These are phyloP conservation scores for Scaptomyza hsui DNA, from an alignment of 1,140 invertebrate species.

Conservation along the genomic window DNA sequence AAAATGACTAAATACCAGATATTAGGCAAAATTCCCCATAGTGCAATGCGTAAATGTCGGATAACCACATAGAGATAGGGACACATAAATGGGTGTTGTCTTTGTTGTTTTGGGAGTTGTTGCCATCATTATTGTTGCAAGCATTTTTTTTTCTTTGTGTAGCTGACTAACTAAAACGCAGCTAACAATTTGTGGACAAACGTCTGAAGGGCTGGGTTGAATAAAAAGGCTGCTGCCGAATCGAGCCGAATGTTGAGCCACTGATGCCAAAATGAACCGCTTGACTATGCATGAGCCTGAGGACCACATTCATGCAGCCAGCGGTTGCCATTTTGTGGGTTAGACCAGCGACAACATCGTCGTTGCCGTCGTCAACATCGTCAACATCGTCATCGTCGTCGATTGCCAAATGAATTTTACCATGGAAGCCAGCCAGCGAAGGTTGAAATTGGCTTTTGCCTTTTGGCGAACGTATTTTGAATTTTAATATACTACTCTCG, in stretches of 20 bases:
- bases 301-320: constrained; percentile 10
- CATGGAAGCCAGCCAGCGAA: constrained; percentile 58
- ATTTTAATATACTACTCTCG: constrained; percentile 61
- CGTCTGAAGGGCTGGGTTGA: constrained; percentile 7
- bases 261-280: constrained; percentile 24
- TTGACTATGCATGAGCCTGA: constrained; percentile 69
- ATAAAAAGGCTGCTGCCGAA: no score
- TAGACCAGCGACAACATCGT: constrained; percentile 3
- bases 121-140: constrained; percentile 45
- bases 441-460: constrained; percentile 79
- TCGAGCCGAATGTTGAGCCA: constrained; percentile 35
- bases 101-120: background rate
- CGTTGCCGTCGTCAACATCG: background rate
- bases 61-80: constrained; percentile 33
- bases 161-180: constrained; percentile 61
- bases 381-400: constrained; percentile 23
- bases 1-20: no score
- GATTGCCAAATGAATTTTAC: constrained; percentile 76
- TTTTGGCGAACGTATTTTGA: constrained; percentile 77
- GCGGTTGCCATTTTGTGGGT: constrained; percentile 27
- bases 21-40: no score
- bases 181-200: constrained; percentile 49
- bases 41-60: constrained; percentile 75
- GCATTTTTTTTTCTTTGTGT: constrained; percentile 41
- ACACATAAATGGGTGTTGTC: constrained; percentile 10